These are phyloP conservation scores for Otus sunia DNA, from an alignment of 2,113 vertebrate species.

Conservation along the genomic window DNA sequence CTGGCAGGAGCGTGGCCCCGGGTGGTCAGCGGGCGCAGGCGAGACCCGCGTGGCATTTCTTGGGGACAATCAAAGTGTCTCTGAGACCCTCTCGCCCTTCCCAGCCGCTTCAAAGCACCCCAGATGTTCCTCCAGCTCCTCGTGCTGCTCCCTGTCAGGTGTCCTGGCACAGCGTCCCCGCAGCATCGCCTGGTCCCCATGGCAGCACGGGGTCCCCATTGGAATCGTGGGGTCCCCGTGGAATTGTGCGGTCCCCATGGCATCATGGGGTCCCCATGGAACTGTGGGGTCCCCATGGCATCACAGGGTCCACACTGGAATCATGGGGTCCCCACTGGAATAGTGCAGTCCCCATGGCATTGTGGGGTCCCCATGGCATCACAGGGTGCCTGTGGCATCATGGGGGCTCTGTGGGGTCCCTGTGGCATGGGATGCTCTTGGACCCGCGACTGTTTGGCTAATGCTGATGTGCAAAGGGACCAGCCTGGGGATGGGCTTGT, in stretches of 20 bases:
- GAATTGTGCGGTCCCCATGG: not conserved
- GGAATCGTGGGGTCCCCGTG: not conserved
- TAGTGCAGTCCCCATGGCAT: too few relatives aligned
- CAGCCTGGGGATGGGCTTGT: not conserved
- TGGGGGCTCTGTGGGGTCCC: too few relatives aligned
- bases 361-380: not conserved
- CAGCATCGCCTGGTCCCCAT: not conserved
- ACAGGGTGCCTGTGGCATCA: not conserved
- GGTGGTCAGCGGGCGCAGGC: not conserved
- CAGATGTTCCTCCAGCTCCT: not conserved
- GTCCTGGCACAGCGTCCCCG: not conserved
- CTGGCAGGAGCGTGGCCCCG: not conserved
- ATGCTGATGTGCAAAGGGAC: not conserved
- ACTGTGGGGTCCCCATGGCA: not conserved
- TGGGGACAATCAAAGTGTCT: not conserved
- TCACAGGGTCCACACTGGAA: not conserved
- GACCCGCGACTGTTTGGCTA: not conserved
- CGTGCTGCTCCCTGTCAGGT: not conserved
- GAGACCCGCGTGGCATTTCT: accelerated
- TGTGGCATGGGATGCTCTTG: not conserved
- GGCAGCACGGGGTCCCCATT: not conserved
- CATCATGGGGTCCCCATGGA: too few relatives aligned
- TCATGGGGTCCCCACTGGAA: too few relatives aligned
- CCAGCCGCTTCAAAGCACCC: not conserved
- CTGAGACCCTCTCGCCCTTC: not conserved